A percentile compares a stretch with the other conserved stretches of the same genome.
phyloP scores from a whole-genome alignment of 2,888 invertebrate species.

The Busseola fusca region DNA sequence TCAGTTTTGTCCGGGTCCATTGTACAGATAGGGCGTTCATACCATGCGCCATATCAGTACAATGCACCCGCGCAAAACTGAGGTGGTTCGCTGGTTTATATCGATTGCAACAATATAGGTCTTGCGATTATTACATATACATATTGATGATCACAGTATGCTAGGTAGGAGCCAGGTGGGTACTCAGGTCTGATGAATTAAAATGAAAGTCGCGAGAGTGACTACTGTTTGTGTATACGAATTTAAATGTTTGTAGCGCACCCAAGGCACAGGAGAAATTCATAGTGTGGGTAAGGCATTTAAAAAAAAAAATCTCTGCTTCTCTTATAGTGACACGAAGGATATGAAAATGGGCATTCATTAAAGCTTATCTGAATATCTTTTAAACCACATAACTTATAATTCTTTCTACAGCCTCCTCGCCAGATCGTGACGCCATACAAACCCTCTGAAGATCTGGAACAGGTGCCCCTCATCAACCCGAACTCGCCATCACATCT shows the following conservation, averaged over 20 bases:
- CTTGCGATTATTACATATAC: background rate
- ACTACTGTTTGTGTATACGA: too few species aligned
- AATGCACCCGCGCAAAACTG: background rate
- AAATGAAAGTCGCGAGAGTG: background rate
- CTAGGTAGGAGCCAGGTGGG: background rate
- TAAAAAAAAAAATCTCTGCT: background rate
- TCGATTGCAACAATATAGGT: background rate
- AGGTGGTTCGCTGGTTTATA: background rate
- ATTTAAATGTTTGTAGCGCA: too few species aligned
- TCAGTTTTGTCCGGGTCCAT: too few species aligned
- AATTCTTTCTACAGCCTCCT: constrained; percentile 92
- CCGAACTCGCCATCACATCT: constrained; percentile 87
- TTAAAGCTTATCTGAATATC: background rate
- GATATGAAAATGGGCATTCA: background rate
- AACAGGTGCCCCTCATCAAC: constrained; percentile 91
- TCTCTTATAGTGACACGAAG: background rate
- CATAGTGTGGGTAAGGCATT: too few species aligned
- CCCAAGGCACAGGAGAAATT: background rate
- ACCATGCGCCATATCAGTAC: background rate
- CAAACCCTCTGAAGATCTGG: constrained; percentile 95
- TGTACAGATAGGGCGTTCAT: too few species aligned
- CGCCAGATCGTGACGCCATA: constrained; percentile 96
- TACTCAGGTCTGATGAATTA: background rate
- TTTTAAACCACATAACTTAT: background rate
- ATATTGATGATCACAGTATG: background rate